Evolutionary conservation across 2,797 vertebrate species (phyloP).

Genomic region (Tolypeutes matacus): DNA sequence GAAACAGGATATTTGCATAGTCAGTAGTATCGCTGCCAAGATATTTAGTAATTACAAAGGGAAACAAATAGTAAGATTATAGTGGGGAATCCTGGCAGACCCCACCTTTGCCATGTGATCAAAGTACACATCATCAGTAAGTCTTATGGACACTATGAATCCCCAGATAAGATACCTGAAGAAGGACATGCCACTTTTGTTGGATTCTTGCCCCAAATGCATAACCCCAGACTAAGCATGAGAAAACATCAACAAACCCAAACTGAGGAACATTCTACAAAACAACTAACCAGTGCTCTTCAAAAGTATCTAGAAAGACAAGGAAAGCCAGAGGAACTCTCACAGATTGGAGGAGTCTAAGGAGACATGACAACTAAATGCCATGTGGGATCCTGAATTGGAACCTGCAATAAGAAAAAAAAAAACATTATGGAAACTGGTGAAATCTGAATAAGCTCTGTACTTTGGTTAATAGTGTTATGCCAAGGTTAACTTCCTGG

Average conservation of each 20-base stretch:
- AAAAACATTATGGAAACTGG: background rate
- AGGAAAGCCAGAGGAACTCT: background rate
- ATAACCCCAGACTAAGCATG: background rate
- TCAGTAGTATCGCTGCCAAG: background rate
- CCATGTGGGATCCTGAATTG: background rate
- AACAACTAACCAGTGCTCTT: background rate
- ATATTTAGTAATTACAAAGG: conserved; percentile 1
- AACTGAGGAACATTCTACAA: background rate
- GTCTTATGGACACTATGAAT: background rate
- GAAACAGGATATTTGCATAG: background rate
- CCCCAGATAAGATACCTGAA: background rate
- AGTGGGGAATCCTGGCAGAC: background rate
- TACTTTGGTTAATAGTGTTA: background rate
- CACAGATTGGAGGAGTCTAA: background rate
- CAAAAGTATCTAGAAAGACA: conserved; percentile 10
- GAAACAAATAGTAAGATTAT: background rate
- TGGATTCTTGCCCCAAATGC: background rate
- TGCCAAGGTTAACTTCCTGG: conserved; percentile 43
- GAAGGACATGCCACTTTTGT: background rate
- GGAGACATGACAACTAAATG: background rate
- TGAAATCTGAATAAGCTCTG: conserved; percentile 7
- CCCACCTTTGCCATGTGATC: background rate
- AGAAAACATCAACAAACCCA: conserved; percentile 23
- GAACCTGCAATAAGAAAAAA: background rate
- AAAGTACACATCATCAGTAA: background rate